Evolutionary conservation across 2,888 invertebrate genomes (phyloP), one percentile per base, ranked within the genome.

Genomic region (Andrena chrysosceles): DNA sequence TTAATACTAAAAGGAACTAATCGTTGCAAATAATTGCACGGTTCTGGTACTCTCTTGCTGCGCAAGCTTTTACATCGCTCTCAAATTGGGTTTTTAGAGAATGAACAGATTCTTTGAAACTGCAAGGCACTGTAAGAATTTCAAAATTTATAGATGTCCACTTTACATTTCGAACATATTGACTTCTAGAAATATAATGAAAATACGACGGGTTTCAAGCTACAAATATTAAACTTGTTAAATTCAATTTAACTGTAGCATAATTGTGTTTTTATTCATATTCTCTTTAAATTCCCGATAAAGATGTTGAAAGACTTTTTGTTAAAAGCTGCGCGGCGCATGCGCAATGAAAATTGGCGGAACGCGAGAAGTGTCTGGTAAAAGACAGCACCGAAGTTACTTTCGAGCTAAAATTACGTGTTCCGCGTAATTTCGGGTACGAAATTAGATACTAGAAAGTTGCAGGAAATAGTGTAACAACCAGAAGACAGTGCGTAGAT

Each of bases 401-500:
- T 35, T 48, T 13, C 3, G 13, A 26, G 16, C 1, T 48, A 35
- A 23, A 33, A 56, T 66, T 56, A 7, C 16, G 8, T 1, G 10
- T 35, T 26, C n/a, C 7, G 0, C 2, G 16, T 33, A 23, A 20
- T 56, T 63, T 7, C 20, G 7, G 4, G 0, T 23, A 16, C 56
- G 16, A 23, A 49, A 20, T 33, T 7, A 16, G 42, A 26, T 35
- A 54, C 35, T 3, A 8, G 2, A 20, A 56, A 16, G 13, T 16
- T 31, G 16, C 7, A 56, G 2, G 13, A 48, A 35, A 35, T 20
- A 67, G 31, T 70, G 29, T 83, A 85, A 87, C 42, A 81, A 93
- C 93, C 93, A 71, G 93, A 93, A 62, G 93, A 93, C 20, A 93
- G 85, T 5, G 93, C 93, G 77, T 90, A 93, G 77, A 93, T 93